Evolutionary conservation across 2,888 invertebrate species (phyloP).

Genomic region (Chaetogeoica ovagalla): DNA sequence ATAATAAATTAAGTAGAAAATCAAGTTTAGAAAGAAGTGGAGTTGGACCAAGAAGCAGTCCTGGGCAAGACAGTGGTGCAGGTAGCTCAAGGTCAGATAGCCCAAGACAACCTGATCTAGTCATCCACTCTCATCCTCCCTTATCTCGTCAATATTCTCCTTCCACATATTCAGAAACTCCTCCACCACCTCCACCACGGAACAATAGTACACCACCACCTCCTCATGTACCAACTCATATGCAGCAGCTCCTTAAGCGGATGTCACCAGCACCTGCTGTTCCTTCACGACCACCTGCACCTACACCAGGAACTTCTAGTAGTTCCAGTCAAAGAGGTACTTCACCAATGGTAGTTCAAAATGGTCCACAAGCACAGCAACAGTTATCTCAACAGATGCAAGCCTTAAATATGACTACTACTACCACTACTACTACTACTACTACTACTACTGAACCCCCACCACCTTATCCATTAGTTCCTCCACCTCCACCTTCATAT

Average conservation of each 20-base stretch:
- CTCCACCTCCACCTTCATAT: conserved; percentile 82
- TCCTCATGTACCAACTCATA: conserved; percentile 66
- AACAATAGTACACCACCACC: conserved; percentile 68
- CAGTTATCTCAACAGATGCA: conserved; percentile 87
- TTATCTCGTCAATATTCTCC: conserved; percentile 75
- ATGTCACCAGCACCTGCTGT: conserved; percentile 75
- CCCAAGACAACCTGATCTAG: conserved; percentile 66
- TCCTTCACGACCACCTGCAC: conserved; percentile 56
- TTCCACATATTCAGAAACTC: conserved; percentile 65
- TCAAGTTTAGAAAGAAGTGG: conserved; percentile 86
- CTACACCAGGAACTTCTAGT: conserved; percentile 57
- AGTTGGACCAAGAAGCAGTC: conserved; percentile 76
- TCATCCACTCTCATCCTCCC: conserved; percentile 66
- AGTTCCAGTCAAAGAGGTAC: conserved; percentile 65
- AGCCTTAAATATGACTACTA: conserved; percentile 71
- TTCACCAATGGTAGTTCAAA: conserved; percentile 82
- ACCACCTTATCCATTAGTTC: conserved; percentile 69
- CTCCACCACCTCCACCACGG: conserved; percentile 75
- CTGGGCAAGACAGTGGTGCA: conserved; percentile 81
- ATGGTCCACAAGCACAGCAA: conserved; percentile 79
- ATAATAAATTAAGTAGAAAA: conserved; percentile 75
- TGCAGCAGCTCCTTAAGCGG: conserved; percentile 74
- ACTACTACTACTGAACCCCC: conserved; percentile 69
- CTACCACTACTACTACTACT: conserved; percentile 64
- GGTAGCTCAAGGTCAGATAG: conserved; percentile 88